Evolutionary conservation across 2,888 invertebrate species (phyloP).

Genomic region (Pyrrhosoma nymphula): DNA sequence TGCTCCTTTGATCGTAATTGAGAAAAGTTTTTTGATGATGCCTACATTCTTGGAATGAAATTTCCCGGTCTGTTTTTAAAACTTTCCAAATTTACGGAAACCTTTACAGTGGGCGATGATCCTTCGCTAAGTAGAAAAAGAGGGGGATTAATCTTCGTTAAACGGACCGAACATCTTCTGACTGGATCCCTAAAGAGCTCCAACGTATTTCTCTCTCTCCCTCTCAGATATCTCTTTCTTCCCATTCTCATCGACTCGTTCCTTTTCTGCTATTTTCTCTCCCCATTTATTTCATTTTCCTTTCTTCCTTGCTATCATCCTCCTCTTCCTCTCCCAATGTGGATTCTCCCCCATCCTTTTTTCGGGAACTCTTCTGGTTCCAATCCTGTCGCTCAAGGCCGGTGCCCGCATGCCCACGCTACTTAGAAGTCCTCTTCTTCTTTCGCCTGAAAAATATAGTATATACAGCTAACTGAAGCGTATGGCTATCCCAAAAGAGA

Average conservation of each 20-base stretch:
- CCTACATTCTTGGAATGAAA: too few species aligned
- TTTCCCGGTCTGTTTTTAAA: too few species aligned
- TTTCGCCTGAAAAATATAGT: not conserved
- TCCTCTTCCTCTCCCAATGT: not conserved
- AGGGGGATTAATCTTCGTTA: too few species aligned
- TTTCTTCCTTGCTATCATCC: not conserved
- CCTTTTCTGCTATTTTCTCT: not conserved
- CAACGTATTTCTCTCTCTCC: too few species aligned
- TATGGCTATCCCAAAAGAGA: not conserved
- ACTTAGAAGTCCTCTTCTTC: not conserved
- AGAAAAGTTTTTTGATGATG: too few species aligned
- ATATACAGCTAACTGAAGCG: not conserved
- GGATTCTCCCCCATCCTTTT: not conserved
- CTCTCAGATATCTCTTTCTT: not conserved
- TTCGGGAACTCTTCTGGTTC: not conserved
- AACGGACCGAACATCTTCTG: too few species aligned
- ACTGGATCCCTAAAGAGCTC: too few species aligned
- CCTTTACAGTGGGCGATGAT: too few species aligned
- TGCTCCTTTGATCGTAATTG: too few species aligned
- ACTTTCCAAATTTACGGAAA: too few species aligned
- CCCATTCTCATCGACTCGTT: not conserved
- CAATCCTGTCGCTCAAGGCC: not conserved
- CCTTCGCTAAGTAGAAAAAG: too few species aligned
- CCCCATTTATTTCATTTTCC: not conserved
- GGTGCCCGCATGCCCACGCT: not conserved